Conservation (phyloP, 2,797 vertebrate genomes). For the Microtus obscurus region DNA sequence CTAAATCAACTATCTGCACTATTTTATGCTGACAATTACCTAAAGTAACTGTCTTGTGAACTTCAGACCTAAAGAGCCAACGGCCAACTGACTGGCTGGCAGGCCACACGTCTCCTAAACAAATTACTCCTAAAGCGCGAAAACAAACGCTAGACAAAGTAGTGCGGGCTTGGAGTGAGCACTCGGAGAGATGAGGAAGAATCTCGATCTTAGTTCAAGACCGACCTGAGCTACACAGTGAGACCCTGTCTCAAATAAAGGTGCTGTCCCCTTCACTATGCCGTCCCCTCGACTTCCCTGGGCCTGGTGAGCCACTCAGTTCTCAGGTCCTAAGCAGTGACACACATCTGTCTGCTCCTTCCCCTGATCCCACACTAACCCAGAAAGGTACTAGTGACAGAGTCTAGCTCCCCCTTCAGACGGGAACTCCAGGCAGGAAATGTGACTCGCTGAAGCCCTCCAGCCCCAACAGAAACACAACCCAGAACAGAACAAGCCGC, state of each 20-base stretch:
- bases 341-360: not conserved
- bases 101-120: not conserved
- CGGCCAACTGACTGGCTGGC: not conserved
- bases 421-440: constrained; percentile 2
- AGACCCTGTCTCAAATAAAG: not conserved
- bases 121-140: not conserved
- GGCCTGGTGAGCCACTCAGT: not conserved
- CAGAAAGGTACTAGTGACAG: not conserved
- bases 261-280: not conserved
- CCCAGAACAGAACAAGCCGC: not conserved
- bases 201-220: not conserved
- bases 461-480: not conserved
- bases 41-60: constrained; percentile 58
- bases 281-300: not conserved
- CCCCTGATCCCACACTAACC: not conserved
- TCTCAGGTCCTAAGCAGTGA: constrained; percentile 18
- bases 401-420: constrained; percentile 11
- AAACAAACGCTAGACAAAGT: not conserved
- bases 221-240: not conserved
- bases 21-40: not conserved
- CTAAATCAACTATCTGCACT: not conserved
- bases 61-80: not conserved
- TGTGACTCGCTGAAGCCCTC: not conserved
- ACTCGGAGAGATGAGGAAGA: not conserved
- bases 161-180: not conserved